Conservation (phyloP, 2,113 vertebrate genomes). For the Paramormyrops kingsleyae region DNA sequence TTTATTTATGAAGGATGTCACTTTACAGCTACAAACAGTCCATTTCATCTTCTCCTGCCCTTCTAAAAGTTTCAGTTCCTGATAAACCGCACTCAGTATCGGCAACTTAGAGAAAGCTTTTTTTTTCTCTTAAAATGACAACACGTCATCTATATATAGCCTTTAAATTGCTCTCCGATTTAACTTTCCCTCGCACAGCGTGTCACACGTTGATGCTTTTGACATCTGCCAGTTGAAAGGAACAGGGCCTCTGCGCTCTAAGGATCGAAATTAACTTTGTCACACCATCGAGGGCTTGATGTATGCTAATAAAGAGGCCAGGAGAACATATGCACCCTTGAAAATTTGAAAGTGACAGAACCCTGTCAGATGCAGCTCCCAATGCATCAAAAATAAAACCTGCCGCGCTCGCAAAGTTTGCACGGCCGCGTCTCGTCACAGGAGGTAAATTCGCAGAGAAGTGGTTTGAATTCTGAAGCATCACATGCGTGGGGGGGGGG, state of each 20-base stretch:
- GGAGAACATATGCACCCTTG: constrained; percentile 38
- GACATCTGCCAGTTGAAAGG: constrained; percentile 69
- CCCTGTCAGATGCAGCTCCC: constrained; percentile 53
- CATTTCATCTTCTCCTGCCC: constrained; percentile 29
- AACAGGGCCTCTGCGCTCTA: constrained; percentile 56
- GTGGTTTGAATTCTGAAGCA: constrained; percentile 45
- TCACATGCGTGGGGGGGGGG: constrained; percentile 37
- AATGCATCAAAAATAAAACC: constrained; percentile 53
- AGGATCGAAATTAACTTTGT: constrained; percentile 61
- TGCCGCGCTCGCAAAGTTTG: constrained; percentile 54
- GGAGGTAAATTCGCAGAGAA: constrained; percentile 46
- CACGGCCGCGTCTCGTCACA: constrained; percentile 43
- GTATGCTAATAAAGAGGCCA: constrained; percentile 62
- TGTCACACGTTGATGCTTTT: constrained; percentile 55
- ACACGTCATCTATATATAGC: constrained; percentile 71
- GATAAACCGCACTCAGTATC: constrained; percentile 55
- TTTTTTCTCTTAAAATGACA: constrained; percentile 58
- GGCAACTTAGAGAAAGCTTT: constrained; percentile 54
- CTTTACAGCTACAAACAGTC: constrained; percentile 8
- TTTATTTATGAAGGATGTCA: constrained; percentile 50
- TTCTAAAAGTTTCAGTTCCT: constrained; percentile 52
- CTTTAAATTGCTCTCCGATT: constrained; percentile 59
- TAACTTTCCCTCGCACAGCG: constrained; percentile 49
- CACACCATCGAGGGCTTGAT: constrained; percentile 56
- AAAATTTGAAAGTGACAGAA: constrained; percentile 54